Base-by-base conservation (phyloP, 2,888 invertebrate genomes). In the Drosophila algonquin region DNA sequence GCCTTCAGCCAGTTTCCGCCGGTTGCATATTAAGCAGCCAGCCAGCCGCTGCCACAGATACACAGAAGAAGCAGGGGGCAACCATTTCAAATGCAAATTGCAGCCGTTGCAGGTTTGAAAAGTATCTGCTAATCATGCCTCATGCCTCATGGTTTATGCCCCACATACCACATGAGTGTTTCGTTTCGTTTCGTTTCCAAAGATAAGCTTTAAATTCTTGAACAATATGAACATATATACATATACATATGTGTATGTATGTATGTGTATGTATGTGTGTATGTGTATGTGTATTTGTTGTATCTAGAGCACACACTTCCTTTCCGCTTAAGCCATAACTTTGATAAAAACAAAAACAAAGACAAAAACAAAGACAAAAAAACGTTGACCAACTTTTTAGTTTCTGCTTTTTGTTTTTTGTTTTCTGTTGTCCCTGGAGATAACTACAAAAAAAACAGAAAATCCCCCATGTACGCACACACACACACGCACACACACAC, bases 1-100 rank as follows among this genome's bases (percentile, higher is more conserved):
- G 89, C 80, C 88, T 87, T 89, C 88, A 86, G 87, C 82, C 84
- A 82, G 61, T 64, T 85, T 76, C 57, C 62, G 87, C 73, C 63
- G 74, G 60, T 47, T 73, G 89, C 84, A 86, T 86, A 81, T 75
- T 79, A 86, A 86, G 46, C 59, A 77, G 71, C 48, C 45, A 27
- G 7, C 24, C 24, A 24, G 24, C n/a, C 45, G 48, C 44, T 32
- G 30, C 71, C 71, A 1, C 18, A 83, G 63, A 48, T 63, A 63
- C 75, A 60, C 72, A 63, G 64, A 69, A 16, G 44, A 48, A 51
- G 32, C 48, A 40, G 40, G 14, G 5, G 6, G 51, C 55, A 55
- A 54, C 16, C 67, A 69, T 68, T 83, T 76, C 62, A 80, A 86
- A 82, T 82, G 74, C 74, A 73, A 71, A 68, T 73, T 68, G 57